A percentile compares a stretch with the other conserved stretches of the same genome.
Evolutionary conservation across 1,140 invertebrate species (phyloP).

Genomic region (Solenopsis invicta): DNA sequence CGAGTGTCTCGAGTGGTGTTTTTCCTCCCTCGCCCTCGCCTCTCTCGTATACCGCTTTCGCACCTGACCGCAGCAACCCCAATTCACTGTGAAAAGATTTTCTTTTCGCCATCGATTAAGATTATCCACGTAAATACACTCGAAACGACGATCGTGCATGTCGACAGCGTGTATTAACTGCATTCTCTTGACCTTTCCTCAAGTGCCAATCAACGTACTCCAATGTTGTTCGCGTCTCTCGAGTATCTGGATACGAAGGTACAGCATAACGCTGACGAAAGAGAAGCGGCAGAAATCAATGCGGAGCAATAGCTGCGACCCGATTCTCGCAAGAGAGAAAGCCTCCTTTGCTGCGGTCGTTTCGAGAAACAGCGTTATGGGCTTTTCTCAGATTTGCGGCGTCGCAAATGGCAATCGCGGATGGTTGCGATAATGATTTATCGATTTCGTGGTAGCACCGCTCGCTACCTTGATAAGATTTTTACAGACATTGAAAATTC

Average conservation of each 20-base stretch:
- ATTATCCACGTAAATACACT: conserved; percentile 83
- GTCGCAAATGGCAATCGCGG: conserved; percentile 40
- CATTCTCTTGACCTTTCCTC: conserved; percentile 77
- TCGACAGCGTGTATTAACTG: conserved; percentile 68
- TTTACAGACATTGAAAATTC: conserved; percentile 39
- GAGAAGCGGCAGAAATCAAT: conserved; percentile 62
- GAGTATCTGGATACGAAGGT: conserved; percentile 55
- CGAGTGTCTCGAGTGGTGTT: conserved; percentile 69
- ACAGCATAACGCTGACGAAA: conserved; percentile 3
- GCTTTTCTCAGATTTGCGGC: conserved; percentile 54
- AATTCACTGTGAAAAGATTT: conserved; percentile 58
- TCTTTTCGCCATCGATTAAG: conserved; percentile 78
- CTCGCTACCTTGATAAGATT: background rate
- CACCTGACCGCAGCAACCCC: conserved; percentile 62
- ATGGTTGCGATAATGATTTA: conserved; percentile 49
- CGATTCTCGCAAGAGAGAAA: conserved; percentile 63
- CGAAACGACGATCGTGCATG: conserved; percentile 55
- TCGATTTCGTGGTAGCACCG: conserved; percentile 36
- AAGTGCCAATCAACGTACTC: conserved; percentile 51
- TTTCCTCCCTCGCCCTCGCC: conserved; percentile 59
- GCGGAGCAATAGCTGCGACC: conserved; percentile 43
- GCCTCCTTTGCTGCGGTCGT: conserved; percentile 60
- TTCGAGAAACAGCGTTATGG: conserved; percentile 53
- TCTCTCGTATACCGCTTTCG: conserved; percentile 47
- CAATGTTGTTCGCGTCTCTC: background rate